A percentile compares a stretch with the other conserved stretches of the same genome.
phyloP scores from a whole-genome alignment of 2,113 vertebrate genomes.

The Lophotis ruficrista region DNA sequence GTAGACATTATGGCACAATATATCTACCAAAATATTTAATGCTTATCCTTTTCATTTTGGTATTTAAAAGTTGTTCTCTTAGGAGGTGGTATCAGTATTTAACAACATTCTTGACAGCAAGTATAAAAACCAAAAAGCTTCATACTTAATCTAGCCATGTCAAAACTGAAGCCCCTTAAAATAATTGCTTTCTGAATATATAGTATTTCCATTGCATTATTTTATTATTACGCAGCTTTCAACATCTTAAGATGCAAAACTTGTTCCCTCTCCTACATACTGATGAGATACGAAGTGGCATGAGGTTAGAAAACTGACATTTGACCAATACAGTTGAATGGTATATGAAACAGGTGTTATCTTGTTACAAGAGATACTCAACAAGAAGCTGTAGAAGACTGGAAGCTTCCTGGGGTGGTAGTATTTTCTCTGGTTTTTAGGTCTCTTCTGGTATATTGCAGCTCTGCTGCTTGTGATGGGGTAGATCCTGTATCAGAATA shows the following conservation, averaged over 20 bases:
- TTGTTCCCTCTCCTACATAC: constrained; percentile 34
- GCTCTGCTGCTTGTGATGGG: neutral
- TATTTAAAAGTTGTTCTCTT: constrained; percentile 66
- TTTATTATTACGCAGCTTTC: constrained; percentile 50
- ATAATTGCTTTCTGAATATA: constrained; percentile 61
- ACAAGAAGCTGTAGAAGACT: neutral
- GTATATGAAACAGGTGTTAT: constrained; percentile 19
- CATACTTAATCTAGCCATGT: constrained; percentile 59
- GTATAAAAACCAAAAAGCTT: constrained; percentile 44
- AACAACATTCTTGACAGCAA: constrained; percentile 59
- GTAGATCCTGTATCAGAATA: neutral
- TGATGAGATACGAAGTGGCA: constrained; percentile 55
- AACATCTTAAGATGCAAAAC: constrained; percentile 36
- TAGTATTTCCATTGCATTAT: constrained; percentile 33
- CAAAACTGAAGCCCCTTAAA: constrained; percentile 61
- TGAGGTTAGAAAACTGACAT: constrained; percentile 15
- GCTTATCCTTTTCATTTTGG: constrained; percentile 62
- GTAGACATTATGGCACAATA: constrained; percentile 72
- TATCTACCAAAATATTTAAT: constrained; percentile 71
- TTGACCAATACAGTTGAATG: neutral
- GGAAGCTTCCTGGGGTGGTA: neutral
- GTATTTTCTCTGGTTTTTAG: neutral
- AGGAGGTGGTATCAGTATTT: constrained; percentile 64
- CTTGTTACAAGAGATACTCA: neutral
- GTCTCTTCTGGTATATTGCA: neutral